These are phyloP conservation scores for Plutella xylostella DNA, from an alignment of 2,888 invertebrate genomes.

Conservation along the genomic window DNA sequence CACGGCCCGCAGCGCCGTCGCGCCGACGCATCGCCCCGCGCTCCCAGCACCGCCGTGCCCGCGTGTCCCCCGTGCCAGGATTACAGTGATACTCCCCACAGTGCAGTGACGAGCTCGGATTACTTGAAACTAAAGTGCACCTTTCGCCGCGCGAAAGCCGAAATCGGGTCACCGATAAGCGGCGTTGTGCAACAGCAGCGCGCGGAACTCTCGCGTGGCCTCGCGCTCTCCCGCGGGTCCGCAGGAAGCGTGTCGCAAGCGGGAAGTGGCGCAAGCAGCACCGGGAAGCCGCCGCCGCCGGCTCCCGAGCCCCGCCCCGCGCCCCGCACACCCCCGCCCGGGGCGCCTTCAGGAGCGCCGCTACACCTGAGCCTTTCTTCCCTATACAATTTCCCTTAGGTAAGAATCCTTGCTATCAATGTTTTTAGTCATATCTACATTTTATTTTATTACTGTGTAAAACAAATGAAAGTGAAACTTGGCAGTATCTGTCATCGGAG, in stretches of 20 bases:
- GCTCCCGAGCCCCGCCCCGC: conserved; percentile 30
- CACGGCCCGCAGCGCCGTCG: conserved; percentile 67
- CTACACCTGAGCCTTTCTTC: conserved; percentile 18
- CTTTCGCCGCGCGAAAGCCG: conserved; percentile 44
- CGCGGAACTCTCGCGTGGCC: conserved; percentile 59
- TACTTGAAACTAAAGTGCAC: conserved; percentile 42
- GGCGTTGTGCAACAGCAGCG: conserved; percentile 52
- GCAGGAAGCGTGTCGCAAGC: conserved; percentile 64
- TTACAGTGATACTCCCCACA: conserved; percentile 58
- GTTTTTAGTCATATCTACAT: neutral
- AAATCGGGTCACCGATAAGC: conserved; percentile 56
- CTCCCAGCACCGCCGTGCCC: conserved; percentile 25
- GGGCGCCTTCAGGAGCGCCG: conserved; percentile 23
- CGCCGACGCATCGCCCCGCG: conserved; percentile 31
- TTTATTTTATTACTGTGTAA: neutral
- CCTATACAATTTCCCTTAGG: conserved; percentile 32
- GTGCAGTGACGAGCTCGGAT: conserved; percentile 48
- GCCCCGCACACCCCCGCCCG: conserved; percentile 39
- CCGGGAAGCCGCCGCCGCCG: conserved; percentile 47
- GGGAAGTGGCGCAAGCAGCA: conserved; percentile 63
- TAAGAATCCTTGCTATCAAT: conserved; percentile 25
- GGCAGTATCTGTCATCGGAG: too few species aligned
- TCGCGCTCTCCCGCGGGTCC: conserved; percentile 51
- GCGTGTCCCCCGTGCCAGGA: conserved; percentile 45
- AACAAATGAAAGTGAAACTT: neutral